phyloP scores from a whole-genome alignment of 1,140 invertebrate genomes.

The Pseudoatta argentina region DNA sequence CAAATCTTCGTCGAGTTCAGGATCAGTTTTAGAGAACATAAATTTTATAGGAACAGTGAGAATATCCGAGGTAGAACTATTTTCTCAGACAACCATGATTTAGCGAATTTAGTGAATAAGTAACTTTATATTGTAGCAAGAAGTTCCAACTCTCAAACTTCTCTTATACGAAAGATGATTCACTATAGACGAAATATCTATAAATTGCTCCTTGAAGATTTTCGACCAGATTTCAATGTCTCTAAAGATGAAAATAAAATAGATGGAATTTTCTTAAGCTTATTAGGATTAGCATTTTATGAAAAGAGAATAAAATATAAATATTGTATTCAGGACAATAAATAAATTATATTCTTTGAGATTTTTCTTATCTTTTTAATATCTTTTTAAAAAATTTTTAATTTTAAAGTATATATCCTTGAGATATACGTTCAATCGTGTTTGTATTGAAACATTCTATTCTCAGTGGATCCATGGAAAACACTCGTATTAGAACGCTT shows the following conservation, averaged over 20 bases:
- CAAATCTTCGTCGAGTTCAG: slow-evolving; percentile 27
- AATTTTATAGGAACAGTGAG: slow-evolving; percentile 8
- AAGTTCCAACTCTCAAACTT: slow-evolving; percentile 32
- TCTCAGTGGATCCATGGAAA: background rate
- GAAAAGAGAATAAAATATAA: background rate
- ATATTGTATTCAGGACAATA: background rate
- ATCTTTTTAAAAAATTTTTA: background rate
- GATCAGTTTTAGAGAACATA: slow-evolving; percentile 27
- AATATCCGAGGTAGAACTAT: slow-evolving; percentile 29
- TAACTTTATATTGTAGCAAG: slow-evolving; percentile 31
- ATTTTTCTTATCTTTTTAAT: background rate
- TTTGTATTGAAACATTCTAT: slow-evolving; percentile 15
- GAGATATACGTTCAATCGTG: background rate
- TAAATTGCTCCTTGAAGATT: slow-evolving; percentile 3
- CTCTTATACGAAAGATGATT: slow-evolving; percentile 6
- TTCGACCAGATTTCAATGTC: background rate
- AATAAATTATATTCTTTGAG: background rate
- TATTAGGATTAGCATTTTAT: background rate
- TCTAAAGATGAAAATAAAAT: background rate
- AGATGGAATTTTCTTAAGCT: background rate
- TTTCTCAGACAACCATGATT: slow-evolving; percentile 29
- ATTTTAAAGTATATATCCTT: background rate
- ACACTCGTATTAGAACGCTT: background rate
- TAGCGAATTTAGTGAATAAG: slow-evolving; percentile 41
- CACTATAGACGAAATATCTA: background rate